Percentiles rank a stretch among this genome's conserved stretches.
phyloP scores from a whole-genome alignment of 1,140 invertebrate species.

The Acyrthosiphon pisum region DNA sequence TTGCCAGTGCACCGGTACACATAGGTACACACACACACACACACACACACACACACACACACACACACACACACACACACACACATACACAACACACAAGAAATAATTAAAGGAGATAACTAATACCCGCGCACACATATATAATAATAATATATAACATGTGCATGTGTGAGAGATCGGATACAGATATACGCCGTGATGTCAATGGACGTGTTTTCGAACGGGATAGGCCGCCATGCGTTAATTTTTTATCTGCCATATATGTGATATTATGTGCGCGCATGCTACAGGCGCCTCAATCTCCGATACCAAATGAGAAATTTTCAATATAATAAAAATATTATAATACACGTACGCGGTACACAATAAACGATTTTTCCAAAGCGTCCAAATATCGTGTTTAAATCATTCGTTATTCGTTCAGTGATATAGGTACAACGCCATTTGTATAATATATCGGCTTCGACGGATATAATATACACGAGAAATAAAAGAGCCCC shows the following conservation, averaged over 20 bases:
- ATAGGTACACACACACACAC: neutral
- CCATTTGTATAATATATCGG: neutral
- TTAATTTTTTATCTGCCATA: slow-evolving; percentile 36
- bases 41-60: neutral
- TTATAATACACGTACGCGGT: neutral
- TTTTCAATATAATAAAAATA: neutral
- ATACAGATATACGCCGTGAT: slow-evolving; percentile 25
- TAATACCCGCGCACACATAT: neutral
- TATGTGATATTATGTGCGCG: neutral
- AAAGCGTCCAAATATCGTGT: neutral
- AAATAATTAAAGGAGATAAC: slow-evolving; percentile 47
- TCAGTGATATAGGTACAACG: neutral
- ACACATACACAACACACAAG: neutral
- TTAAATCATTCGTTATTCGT: neutral
- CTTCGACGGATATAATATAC: neutral
- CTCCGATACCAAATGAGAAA: slow-evolving; percentile 16
- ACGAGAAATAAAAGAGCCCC: neutral
- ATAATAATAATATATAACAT: neutral
- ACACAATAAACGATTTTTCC: slow-evolving; percentile 6
- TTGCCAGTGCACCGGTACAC: neutral
- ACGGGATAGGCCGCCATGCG: slow-evolving; percentile 25
- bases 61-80: neutral
- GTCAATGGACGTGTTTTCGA: slow-evolving; percentile 46
- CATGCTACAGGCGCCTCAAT: neutral
- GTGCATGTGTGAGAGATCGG: neutral